Percentiles rank a stretch among this genome's conserved stretches.
phyloP scores from a whole-genome alignment of 2,888 invertebrate genomes.

The Eupithecia inturbata region DNA sequence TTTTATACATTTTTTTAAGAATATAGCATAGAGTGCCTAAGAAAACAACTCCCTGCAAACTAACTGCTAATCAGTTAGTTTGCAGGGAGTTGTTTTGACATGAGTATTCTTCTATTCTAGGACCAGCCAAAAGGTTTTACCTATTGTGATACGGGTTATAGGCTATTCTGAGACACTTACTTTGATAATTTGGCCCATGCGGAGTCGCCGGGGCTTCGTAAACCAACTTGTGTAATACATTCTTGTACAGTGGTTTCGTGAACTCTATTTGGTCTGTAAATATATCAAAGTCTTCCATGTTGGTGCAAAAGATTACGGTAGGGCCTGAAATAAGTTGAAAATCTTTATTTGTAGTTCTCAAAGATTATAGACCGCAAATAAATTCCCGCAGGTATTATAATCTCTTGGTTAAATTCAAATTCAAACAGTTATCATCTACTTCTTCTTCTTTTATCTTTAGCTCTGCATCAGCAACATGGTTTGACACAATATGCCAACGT shows the following conservation, averaged over 20 bases:
- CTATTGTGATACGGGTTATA: background rate
- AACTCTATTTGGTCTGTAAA: conserved; percentile 76
- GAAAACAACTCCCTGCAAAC: too few species aligned
- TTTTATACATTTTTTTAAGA: too few species aligned
- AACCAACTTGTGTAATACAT: conserved; percentile 68
- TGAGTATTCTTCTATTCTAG: background rate
- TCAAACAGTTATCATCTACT: background rate
- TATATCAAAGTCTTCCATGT: conserved; percentile 76
- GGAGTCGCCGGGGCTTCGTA: conserved; percentile 68
- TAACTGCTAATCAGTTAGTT: too few species aligned
- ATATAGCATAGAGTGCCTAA: too few species aligned
- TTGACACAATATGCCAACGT: too few species aligned
- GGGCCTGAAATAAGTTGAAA: background rate
- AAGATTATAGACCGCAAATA: too few species aligned
- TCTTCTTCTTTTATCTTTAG: too few species aligned
- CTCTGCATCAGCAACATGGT: too few species aligned
- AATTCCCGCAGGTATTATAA: too few species aligned
- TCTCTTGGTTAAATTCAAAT: too few species aligned
- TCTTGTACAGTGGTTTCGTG: conserved; percentile 67
- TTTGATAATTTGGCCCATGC: conserved; percentile 76
- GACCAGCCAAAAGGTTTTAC: background rate
- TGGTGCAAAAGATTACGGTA: background rate
- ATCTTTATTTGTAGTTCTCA: background rate
- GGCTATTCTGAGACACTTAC: conserved; percentile 54
- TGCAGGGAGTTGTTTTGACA: background rate